Evolutionary conservation across 2,888 invertebrate genomes (phyloP).

Genomic region (Amphipoea lucens): DNA sequence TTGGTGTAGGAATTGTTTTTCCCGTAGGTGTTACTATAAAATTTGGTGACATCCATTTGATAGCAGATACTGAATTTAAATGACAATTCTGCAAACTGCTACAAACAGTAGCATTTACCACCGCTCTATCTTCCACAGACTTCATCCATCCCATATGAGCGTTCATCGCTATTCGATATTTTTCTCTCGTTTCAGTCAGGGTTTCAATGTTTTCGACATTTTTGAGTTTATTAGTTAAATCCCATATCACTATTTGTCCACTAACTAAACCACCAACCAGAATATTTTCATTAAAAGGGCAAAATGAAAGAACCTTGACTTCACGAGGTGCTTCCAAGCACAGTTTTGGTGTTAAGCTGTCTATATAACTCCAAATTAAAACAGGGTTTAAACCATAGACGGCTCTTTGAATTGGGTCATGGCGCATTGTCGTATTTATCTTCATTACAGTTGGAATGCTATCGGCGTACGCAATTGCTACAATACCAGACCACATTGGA

Average conservation of each 20-base stretch:
- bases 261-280: conserved; percentile 93
- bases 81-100: conserved; percentile 92
- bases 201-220: conserved; percentile 91
- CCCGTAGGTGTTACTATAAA: conserved; percentile 91
- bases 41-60: conserved; percentile 93
- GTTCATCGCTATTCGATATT: conserved; percentile 91
- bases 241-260: conserved; percentile 94
- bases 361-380: conserved; percentile 94
- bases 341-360: conserved; percentile 92
- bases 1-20: conserved; percentile 77
- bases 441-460: conserved; percentile 88
- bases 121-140: conserved; percentile 89
- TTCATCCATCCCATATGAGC: conserved; percentile 93
- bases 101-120: conserved; percentile 91
- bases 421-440: conserved; percentile 75
- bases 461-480: conserved; percentile 92
- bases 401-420: conserved; percentile 89
- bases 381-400: conserved; percentile 92
- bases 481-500: conserved; percentile 92
- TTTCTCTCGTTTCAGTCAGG: conserved; percentile 91
- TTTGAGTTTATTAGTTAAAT: conserved; percentile 91
- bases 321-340: conserved; percentile 92
- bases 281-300: conserved; percentile 92
- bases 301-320: conserved; percentile 92
- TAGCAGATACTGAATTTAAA: conserved; percentile 90